Evolutionary conservation across 2,888 invertebrate genomes (phyloP), one percentile per base, ranked within the genome.

Genomic region (Acrocyrtus sp.): DNA sequence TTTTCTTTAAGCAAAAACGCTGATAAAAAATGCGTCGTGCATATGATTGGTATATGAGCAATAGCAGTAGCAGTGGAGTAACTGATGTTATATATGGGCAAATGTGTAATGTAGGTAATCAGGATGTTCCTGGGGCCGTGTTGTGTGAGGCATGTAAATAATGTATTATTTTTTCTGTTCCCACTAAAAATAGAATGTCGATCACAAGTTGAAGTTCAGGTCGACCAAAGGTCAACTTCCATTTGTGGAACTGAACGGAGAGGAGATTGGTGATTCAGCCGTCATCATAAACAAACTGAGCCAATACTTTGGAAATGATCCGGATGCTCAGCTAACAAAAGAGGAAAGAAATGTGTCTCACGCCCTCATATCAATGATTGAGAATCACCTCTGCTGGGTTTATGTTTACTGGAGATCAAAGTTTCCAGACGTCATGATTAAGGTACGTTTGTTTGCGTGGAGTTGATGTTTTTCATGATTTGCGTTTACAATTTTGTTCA

Each of bases 221-320:
- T 96, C 95, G 82, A 93, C 93, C 88, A 96, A 96, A 85, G 96
- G 96, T 53, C 94, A 94, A 85, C 87, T 97, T 82, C 98, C 97
- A 39, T 98, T 97, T 86, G 89, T 98, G 81, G 96, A 97, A 85
- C 85, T 97, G 75, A 97, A 98, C 84, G 97, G 96, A 48, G 94
- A 95, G 83, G 95, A 97, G 86, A 91, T 96, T 80, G 92, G 95
- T 54, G 97, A 97, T 86, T 95, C 95, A 83, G 89, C 92, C 78
- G 91, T 95, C 82, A 95, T 96, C 83, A 92, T 97, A 82, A 92
- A 93, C 83, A 93, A 95, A 83, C 87, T 97, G 72, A 89, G 93
- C 48, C 90, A 91, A 83, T 91, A 92, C 83, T 94, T 91, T 84
- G 90, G 89, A 82, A 92, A 92, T 84, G 92, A 96, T 83, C 86